Conservation (phyloP, 2,888 invertebrate genomes). For the Scaptodrosophila latifasciaeformis region DNA sequence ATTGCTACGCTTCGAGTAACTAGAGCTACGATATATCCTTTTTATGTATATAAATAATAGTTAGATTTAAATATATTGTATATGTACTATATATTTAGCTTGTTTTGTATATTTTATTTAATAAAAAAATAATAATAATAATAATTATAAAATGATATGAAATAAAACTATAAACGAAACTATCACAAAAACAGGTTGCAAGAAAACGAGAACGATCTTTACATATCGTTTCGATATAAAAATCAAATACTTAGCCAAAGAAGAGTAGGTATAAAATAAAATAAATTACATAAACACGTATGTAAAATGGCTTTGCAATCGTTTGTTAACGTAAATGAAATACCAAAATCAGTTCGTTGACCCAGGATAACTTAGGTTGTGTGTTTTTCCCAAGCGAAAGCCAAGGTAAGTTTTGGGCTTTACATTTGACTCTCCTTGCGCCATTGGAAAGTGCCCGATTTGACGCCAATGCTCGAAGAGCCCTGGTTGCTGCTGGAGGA, state of each 20-base stretch:
- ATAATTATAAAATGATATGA: slow-evolving; percentile 34
- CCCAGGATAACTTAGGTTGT: slow-evolving; percentile 15
- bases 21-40: slow-evolving; percentile 42
- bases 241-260: slow-evolving; percentile 37
- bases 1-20: slow-evolving; percentile 43
- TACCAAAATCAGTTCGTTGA: slow-evolving; percentile 38
- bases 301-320: too few relatives aligned
- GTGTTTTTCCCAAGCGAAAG: too few relatives aligned
- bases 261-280: slow-evolving; percentile 45
- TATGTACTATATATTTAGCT: slow-evolving; percentile 26
- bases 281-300: slow-evolving; percentile 37
- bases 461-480: slow-evolving; percentile 76
- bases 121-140: slow-evolving; percentile 23
- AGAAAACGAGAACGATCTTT: too few relatives aligned
- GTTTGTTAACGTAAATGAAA: too few relatives aligned
- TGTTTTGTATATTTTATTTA: too few relatives aligned
- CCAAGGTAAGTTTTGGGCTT: slow-evolving; percentile 40
- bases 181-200: slow-evolving; percentile 67
- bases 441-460: slow-evolving; percentile 76
- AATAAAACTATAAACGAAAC: slow-evolving; percentile 60
- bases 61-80: slow-evolving; percentile 14
- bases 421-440: slow-evolving; percentile 76
- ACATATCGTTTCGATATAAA: slow-evolving; percentile 38
- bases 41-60: slow-evolving; percentile 29
- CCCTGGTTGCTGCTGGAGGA: slow-evolving; percentile 74